phyloP scores from a whole-genome alignment of 2,888 invertebrate species.

The Trimorus sp. region DNA sequence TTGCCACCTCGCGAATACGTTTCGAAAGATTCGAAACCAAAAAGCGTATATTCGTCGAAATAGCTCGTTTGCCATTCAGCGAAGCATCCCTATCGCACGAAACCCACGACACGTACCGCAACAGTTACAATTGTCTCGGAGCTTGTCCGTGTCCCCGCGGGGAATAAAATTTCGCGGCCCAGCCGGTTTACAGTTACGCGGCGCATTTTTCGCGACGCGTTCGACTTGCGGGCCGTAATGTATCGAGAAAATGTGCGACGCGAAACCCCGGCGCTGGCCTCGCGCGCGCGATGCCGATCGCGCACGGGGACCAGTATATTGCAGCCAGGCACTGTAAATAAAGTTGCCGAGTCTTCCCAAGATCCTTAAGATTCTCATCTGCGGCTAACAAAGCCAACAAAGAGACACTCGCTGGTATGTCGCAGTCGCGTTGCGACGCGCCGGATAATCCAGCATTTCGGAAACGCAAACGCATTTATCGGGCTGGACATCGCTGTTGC shows the following conservation, averaged over 20 bases:
- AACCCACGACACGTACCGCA: too few species aligned
- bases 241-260: slow-evolving; percentile 43
- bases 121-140: too few species aligned
- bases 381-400: slow-evolving; percentile 56
- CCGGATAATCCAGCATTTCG: slow-evolving; percentile 52
- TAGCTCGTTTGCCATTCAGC: too few species aligned
- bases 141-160: too few species aligned
- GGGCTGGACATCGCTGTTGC: slow-evolving; percentile 46
- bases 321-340: slow-evolving; percentile 58
- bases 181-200: background rate
- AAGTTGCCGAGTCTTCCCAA: slow-evolving; percentile 58
- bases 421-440: slow-evolving; percentile 33
- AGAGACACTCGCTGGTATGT: slow-evolving; percentile 56
- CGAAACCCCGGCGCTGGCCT: background rate
- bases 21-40: too few species aligned
- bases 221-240: slow-evolving; percentile 30
- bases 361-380: slow-evolving; percentile 62
- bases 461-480: slow-evolving; percentile 57
- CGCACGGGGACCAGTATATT: slow-evolving; percentile 57
- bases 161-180: background rate
- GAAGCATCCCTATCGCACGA: too few species aligned
- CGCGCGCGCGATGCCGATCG: too few species aligned
- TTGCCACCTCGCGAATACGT: too few species aligned
- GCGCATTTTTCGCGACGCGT: slow-evolving; percentile 2
- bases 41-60: too few species aligned